Conservation (phyloP, 1,140 invertebrate species). For the Drosophila punjabiensis region DNA sequence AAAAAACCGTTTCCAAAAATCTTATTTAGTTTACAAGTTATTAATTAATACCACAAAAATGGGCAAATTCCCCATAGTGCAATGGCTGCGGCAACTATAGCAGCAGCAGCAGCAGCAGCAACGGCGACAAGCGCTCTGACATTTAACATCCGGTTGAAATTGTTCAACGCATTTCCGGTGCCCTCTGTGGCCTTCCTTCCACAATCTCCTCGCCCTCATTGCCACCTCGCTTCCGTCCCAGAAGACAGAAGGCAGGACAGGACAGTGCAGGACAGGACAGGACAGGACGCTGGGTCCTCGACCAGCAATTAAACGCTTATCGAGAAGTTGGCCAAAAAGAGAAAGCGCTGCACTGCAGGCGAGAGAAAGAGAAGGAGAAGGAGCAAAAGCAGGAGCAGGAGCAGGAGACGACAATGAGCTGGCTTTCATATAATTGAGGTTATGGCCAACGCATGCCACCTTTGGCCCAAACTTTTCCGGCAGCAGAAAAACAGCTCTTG, state of each 20-base stretch:
- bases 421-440: constrained; percentile 72
- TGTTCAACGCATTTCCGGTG: constrained; percentile 70
- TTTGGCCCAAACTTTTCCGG: constrained; percentile 45
- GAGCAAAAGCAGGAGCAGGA: neutral
- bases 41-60: too few relatives aligned
- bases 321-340: constrained; percentile 64
- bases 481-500: constrained; percentile 28
- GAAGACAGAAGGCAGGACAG: constrained; percentile 5
- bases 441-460: constrained; percentile 52
- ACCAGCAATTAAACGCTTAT: constrained; percentile 81
- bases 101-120: constrained; percentile 22
- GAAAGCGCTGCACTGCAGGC: constrained; percentile 10
- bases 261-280: neutral
- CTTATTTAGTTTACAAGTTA: too few relatives aligned
- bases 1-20: too few relatives aligned
- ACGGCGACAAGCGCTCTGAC: constrained; percentile 67
- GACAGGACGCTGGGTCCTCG: constrained; percentile 48
- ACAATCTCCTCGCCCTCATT: neutral
- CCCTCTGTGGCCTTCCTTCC: constrained; percentile 25
- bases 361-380: constrained; percentile 12
- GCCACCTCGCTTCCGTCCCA: constrained; percentile 27
- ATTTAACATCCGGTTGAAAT: constrained; percentile 79
- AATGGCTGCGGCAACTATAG: constrained; percentile 1
- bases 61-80: too few relatives aligned
- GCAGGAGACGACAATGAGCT: constrained; percentile 45